Evolutionary conservation across 2,113 vertebrate genomes (phyloP).

Genomic region (Oncorhynchus tshawytscha): DNA sequence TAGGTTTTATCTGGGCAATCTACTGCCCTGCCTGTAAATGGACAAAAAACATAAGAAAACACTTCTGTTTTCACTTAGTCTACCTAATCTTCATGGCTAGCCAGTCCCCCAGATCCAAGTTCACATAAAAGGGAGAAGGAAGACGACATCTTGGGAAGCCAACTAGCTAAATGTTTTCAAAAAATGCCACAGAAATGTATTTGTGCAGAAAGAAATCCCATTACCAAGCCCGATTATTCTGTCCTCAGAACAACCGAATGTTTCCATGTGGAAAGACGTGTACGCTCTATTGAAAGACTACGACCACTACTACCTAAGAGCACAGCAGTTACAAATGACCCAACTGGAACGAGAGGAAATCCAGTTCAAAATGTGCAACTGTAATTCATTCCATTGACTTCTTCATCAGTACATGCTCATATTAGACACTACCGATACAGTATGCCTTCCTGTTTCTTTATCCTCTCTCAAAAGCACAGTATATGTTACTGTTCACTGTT

Average conservation of each 20-base stretch:
- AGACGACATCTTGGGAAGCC: conserved; percentile 64
- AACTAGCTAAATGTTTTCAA: conserved; percentile 71
- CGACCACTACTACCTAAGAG: neutral
- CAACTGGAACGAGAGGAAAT: neutral
- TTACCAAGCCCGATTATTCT: conserved; percentile 34
- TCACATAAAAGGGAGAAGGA: conserved; percentile 63
- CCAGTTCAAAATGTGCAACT: no score
- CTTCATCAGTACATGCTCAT: no score
- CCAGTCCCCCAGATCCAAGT: conserved; percentile 41
- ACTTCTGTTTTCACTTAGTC: conserved; percentile 52
- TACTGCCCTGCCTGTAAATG: conserved; percentile 50
- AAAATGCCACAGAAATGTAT: conserved; percentile 56
- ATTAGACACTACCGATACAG: no score
- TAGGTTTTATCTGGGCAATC: conserved; percentile 39
- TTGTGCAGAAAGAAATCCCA: conserved; percentile 45
- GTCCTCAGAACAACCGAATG: conserved; percentile 23
- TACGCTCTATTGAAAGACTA: conserved; percentile 27
- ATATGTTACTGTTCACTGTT: no score
- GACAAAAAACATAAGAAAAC: conserved; percentile 36
- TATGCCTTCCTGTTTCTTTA: no score
- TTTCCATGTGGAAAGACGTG: conserved; percentile 52
- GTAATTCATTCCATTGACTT: no score
- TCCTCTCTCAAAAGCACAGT: no score
- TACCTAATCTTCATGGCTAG: conserved; percentile 53
- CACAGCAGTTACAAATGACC: neutral